These are phyloP conservation scores for Adrianichthys oophorus DNA, from an alignment of 2,797 vertebrate species.

Conservation along the genomic window DNA sequence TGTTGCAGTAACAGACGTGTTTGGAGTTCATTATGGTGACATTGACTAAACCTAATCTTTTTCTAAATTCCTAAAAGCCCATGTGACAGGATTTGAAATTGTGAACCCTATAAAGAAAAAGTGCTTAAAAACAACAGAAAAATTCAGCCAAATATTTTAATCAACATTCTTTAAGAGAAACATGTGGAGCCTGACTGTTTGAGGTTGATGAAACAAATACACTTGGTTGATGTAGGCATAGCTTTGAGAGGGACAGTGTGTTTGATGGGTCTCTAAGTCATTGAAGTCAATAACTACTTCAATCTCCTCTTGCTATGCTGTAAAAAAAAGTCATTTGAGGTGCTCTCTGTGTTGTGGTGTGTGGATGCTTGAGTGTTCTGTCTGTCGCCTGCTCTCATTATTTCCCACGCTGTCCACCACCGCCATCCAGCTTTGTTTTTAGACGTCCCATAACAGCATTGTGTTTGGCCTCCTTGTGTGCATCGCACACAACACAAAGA, in stretches of 20 bases:
- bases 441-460: constrained; percentile 50
- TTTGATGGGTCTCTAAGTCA: neutral
- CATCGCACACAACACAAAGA: constrained; percentile 17
- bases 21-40: too few relatives aligned
- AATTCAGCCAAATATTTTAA: too few relatives aligned
- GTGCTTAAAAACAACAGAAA: too few relatives aligned
- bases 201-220: neutral
- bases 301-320: neutral
- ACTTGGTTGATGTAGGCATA: neutral
- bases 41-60: too few relatives aligned
- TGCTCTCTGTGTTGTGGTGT: too few relatives aligned
- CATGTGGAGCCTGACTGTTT: too few relatives aligned
- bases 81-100: too few relatives aligned
- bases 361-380: constrained; percentile 4
- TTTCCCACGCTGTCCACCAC: constrained; percentile 56
- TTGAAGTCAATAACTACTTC: neutral
- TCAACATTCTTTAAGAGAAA: too few relatives aligned
- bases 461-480: constrained; percentile 42
- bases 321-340: neutral
- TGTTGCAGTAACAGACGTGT: too few relatives aligned
- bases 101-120: too few relatives aligned
- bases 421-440: constrained; percentile 51
- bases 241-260: neutral
- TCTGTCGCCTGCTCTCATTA: constrained; percentile 15
- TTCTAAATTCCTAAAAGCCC: too few relatives aligned